Evolutionary conservation across 2,113 vertebrate genomes (phyloP), one percentile per base, ranked within the genome.

Genomic region (Thunnus thynnus): DNA sequence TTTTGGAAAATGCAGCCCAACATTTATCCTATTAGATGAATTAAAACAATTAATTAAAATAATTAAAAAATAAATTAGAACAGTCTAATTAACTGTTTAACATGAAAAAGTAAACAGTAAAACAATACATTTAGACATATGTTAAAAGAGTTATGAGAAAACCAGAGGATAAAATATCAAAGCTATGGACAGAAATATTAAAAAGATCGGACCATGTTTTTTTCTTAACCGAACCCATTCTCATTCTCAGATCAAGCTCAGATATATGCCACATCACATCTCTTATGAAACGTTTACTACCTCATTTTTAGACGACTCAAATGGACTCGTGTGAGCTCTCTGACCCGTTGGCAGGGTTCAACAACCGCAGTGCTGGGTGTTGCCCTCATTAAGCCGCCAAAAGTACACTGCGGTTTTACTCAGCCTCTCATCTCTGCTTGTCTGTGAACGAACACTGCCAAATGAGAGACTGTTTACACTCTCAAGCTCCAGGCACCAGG

Each of bases 401-500:
- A 77, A 85, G 70, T 8, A 68, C 69, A 27, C 32, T 76, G 88
- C 7, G 90, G 90, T 89, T 92, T 90, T 83, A 84, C 82, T 84
- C 88, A 84, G 79, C 83, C 86, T 91, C 64, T 93, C 86, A 90
- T 91, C 85, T 85, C 50, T 48, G 54, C 81, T 82, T 62, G 71
- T 78, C 86, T 77, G 36, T 63, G 79, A 78, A 71, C 22, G 30
- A 7, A 67, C 12, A 71, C 72, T 70, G 82, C 80, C 80, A 87
- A 92, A 90, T 85, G 74, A 90, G 71, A 88, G 82, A 65, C 74
- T 85, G 65, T 89, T 88, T 89, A 82, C 80, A 66, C 78, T 84
- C 32, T 61, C 30, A 58, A 84, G 61, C 75, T 80, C 62, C 68
- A 68, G 61, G 67, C 86, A 81, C 78, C 56, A 14, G 60, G 65